phyloP scores from a whole-genome alignment of 2,888 invertebrate genomes.

The Mythimna loreyi region DNA sequence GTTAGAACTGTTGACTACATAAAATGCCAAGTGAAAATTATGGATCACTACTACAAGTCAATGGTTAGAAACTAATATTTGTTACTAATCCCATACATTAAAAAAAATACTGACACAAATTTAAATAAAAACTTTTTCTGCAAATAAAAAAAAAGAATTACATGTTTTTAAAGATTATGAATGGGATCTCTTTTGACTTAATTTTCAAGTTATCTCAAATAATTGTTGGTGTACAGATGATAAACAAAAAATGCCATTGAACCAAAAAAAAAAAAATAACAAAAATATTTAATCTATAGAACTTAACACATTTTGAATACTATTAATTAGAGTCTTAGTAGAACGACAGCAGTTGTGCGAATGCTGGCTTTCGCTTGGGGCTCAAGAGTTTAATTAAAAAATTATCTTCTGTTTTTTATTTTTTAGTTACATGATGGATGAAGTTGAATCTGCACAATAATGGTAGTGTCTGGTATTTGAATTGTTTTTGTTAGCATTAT shows the following conservation, averaged over 20 bases:
- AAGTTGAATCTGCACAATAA: not conserved
- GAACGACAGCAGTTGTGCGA: too few species aligned
- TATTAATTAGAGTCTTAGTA: too few species aligned
- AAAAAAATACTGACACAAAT: not conserved
- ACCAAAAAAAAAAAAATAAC: too few species aligned
- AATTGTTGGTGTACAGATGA: not conserved
- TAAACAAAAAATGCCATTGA: too few species aligned
- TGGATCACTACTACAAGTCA: constrained; percentile 35
- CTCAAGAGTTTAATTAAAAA: not conserved
- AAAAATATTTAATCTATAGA: too few species aligned
- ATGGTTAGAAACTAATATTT: constrained; percentile 35
- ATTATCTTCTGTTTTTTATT: not conserved
- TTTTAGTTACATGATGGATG: not conserved
- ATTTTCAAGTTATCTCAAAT: not conserved
- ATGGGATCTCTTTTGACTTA: not conserved
- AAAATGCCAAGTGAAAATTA: constrained; percentile 54
- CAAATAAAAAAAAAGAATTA: not conserved
- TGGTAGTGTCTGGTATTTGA: too few species aligned
- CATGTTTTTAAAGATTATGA: not conserved
- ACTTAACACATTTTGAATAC: too few species aligned
- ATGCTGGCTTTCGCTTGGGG: too few species aligned
- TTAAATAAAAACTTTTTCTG: not conserved
- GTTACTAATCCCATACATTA: not conserved
- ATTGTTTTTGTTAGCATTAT: not conserved
- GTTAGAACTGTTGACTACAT: constrained; percentile 17